These are phyloP conservation scores for Arctia plantaginis DNA, from an alignment of 2,888 invertebrate genomes.

Conservation along the genomic window DNA sequence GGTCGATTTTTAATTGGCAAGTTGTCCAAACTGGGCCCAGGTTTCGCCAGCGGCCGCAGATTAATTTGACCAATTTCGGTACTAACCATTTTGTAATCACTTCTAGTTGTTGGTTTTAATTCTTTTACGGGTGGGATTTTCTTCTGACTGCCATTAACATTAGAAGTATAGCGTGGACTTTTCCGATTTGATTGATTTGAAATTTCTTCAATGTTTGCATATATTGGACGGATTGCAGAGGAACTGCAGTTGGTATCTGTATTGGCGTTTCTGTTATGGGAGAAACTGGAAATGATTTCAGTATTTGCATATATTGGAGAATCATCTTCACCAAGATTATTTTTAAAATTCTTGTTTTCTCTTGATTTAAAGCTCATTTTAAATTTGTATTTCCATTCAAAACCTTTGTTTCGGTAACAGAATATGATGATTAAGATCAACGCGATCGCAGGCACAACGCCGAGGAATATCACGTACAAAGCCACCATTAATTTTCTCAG, in stretches of 20 bases:
- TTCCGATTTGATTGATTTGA: neutral
- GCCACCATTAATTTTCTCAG: conserved; percentile 91
- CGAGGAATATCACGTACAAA: conserved; percentile 94
- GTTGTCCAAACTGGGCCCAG: neutral
- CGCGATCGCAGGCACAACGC: conserved; percentile 91
- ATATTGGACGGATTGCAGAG: neutral
- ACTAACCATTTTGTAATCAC: neutral
- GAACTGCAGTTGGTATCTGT: neutral
- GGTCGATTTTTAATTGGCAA: neutral
- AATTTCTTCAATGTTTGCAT: conserved; percentile 11
- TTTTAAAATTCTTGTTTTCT: neutral
- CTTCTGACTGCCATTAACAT: neutral
- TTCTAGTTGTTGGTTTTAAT: neutral
- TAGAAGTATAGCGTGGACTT: neutral
- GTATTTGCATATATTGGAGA: neutral
- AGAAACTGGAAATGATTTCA: neutral
- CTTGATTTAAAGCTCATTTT: neutral
- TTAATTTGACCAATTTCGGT: neutral
- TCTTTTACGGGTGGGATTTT: neutral
- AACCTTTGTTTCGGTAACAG: conserved; percentile 76
- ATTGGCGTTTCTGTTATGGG: neutral
- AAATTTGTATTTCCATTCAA: neutral
- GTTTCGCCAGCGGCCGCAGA: neutral
- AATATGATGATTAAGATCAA: conserved; percentile 89
- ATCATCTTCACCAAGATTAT: neutral